Base-by-base conservation (phyloP, 2,797 vertebrate species). In the Lacerta viridis region DNA sequence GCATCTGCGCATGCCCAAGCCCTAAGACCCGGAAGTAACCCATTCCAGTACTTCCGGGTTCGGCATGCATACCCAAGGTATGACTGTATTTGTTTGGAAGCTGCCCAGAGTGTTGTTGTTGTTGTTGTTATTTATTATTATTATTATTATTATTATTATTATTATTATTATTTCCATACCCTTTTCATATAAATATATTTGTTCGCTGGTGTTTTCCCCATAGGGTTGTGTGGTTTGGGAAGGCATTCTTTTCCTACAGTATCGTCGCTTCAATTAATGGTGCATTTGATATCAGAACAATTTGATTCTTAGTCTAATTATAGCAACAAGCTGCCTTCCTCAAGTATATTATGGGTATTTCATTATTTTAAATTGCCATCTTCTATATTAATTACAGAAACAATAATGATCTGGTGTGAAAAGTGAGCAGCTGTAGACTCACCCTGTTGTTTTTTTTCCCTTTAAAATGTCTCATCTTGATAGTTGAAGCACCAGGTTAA, bases 351-450 rank as follows among this genome's bases (percentile, higher is more conserved):
- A 95, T 93, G 94, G 87, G 80, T 95, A 90, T 95, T 96, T 95
- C 95, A 96, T 97, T 95, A 96, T 97, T 97, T 97, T 95, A 96
- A 96, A 97, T 95, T 95, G 92, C 96, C 97, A 95, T 95, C 94
- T 94, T 96, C 94, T 7, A 10, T 95, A 96, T 95, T 97, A 97
- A 97, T 97, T 97, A 96, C 95, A 96, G 95, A 95, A 97, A 94
- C 82, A 92, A 90, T 95, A n/a, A 59, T 95, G 95, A 95, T 96
- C 92, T 96, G 96, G 96, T 94, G 92, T 95, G 89, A 95, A 95
- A 96, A 96, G 92, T 88, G 93, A 93, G 93, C 94, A 96, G 92
- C 94, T 95, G 94, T 92, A 95, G 94, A 96, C 95, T 94, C 92
- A 74, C 89, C n/a, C 1, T n/a, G 1, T 79, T 91, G n/a, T 90